Conservation (phyloP, 2,113 vertebrate genomes). For the Accipiter cooperii region DNA sequence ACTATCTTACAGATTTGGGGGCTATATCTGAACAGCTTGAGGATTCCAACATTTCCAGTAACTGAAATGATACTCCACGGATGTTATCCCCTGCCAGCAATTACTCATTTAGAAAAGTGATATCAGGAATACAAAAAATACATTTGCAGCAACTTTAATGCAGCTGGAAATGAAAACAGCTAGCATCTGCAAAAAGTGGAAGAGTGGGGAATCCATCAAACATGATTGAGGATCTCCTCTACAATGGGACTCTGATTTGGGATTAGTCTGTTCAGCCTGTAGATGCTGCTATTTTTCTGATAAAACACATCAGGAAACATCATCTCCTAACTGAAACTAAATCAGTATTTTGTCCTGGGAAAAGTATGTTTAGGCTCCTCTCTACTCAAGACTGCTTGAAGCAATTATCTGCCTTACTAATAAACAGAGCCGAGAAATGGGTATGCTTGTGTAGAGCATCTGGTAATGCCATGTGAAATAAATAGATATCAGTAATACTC, state of each 20-base stretch:
- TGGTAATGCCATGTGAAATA: neutral
- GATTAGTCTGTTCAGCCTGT: slow-evolving; percentile 21
- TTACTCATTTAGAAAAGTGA: slow-evolving; percentile 3
- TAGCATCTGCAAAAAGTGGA: slow-evolving; percentile 4
- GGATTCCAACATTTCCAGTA: slow-evolving; percentile 5
- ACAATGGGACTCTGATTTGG: neutral
- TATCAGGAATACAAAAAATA: slow-evolving; percentile 23
- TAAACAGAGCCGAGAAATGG: neutral
- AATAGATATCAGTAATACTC: neutral
- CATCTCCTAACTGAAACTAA: neutral
- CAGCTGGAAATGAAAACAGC: slow-evolving; percentile 26
- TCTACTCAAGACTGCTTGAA: neutral
- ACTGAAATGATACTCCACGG: neutral
- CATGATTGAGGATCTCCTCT: neutral
- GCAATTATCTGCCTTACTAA: neutral
- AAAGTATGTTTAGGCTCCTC: neutral
- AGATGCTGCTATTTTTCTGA: slow-evolving; percentile 49
- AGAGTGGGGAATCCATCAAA: neutral
- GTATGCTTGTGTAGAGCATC: neutral
- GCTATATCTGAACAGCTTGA: neutral
- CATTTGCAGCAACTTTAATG: slow-evolving; percentile 5
- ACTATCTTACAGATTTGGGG: neutral
- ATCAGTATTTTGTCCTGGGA: neutral
- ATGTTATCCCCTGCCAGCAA: neutral
- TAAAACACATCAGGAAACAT: slow-evolving; percentile 8